Evolutionary conservation across 2,888 invertebrate species (phyloP), one percentile per base, ranked within the genome.

Genomic region (Drosophila vallismaia): DNA sequence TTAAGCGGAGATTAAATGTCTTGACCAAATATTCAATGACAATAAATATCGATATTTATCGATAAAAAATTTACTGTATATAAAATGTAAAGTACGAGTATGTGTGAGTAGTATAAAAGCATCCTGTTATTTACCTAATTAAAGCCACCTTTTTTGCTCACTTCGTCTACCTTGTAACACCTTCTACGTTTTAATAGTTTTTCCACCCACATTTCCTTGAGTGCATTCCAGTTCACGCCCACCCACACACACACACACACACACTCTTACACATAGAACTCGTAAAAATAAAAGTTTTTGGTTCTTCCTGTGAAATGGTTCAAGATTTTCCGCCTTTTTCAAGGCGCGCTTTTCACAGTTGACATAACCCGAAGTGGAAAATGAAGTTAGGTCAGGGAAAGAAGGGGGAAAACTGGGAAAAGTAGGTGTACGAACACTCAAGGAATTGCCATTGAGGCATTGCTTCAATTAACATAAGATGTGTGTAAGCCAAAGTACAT

Each of bases 401-500:
- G 29, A 9, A 10, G 24, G 0, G 36, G 42, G 45, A 8, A 50
- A 8, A 14, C 33, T 28, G 10, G 40, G 26, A 9, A 24, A 44
- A 38, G 36, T 45, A 60, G 31, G 28, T 12, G 24, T 19, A 31
- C 28, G 62, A 57, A 63, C 70, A 50, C 36, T 63, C 74, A 58
- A 56, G 56, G 49, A 63, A 74, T 62, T 80, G 64, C 76, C 86
- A 82, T 79, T 87, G 87, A 87, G 67, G 83, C 86, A 82, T 75
- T 82, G 84, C 83, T 73, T 88, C 86, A 88, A 86, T 88, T 84
- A 88, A 79, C 84, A 88, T 86, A 86, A 87, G 77, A 85, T 66
- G 77, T 71, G 67, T 70, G 67, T 60, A 53, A 64, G 54, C 60
- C 71, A 40, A 51, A 50, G 26, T 44, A 46, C 29, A 55, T 14